A percentile compares a stretch with the other conserved stretches of the same genome.
Conservation (phyloP, 2,797 vertebrate genomes). For the Tolypeutes matacus region DNA sequence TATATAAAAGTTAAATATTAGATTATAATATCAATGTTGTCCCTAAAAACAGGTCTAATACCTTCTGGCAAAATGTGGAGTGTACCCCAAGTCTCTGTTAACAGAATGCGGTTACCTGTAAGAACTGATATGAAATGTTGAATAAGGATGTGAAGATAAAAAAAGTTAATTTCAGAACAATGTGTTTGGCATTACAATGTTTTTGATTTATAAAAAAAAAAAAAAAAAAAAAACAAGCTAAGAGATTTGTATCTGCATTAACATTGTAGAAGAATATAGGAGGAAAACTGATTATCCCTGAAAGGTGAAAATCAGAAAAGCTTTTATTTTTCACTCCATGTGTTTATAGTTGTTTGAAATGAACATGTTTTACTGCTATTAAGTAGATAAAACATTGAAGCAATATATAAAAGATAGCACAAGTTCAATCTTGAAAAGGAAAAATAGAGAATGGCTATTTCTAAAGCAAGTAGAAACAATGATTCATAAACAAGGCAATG, state of each 20-base stretch:
- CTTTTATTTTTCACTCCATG: background rate
- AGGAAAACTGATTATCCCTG: background rate
- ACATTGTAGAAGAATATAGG: background rate
- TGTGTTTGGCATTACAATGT: background rate
- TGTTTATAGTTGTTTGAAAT: background rate
- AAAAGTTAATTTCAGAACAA: background rate
- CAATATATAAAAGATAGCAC: background rate
- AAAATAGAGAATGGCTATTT: background rate
- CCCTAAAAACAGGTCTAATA: background rate
- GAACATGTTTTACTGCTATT: background rate
- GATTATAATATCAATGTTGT: background rate
- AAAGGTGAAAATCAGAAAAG: background rate
- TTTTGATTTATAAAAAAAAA: too few relatives aligned
- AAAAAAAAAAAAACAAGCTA: background rate
- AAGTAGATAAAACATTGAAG: constrained; percentile 10
- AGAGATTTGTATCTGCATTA: background rate
- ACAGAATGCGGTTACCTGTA: background rate
- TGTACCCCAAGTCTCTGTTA: background rate
- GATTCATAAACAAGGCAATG: constrained; percentile 49
- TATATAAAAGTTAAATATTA: background rate
- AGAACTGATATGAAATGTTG: background rate
- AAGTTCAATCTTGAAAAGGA: background rate
- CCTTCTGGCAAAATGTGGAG: background rate
- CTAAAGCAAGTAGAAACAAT: constrained; percentile 31
- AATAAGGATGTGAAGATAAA: background rate